phyloP scores from a whole-genome alignment of 2,888 invertebrate species.

The Sarcophaga carnaria region DNA sequence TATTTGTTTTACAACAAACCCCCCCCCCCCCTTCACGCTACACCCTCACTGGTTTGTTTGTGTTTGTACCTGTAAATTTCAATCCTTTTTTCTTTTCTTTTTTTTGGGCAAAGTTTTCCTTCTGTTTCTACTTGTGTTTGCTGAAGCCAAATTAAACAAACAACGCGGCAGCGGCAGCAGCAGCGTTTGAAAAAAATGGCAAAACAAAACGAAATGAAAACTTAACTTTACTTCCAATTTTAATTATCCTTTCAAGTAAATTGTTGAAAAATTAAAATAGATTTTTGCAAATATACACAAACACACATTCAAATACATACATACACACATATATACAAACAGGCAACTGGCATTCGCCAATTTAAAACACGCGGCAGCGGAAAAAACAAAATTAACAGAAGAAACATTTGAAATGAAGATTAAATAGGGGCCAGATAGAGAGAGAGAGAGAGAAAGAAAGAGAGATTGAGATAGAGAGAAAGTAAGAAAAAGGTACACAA shows the following conservation, averaged over 20 bases:
- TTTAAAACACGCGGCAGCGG: neutral
- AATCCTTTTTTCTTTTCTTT: no score
- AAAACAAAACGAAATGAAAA: conserved; percentile 17
- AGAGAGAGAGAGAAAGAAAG: no score
- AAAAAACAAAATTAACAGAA: neutral
- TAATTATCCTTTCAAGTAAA: conserved; percentile 64
- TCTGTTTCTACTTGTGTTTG: conserved; percentile 27
- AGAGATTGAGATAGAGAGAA: no score
- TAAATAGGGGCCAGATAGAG: no score
- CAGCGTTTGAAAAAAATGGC: neutral
- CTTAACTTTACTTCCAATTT: conserved; percentile 51
- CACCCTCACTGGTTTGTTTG: no score
- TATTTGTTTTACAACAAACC: neutral
- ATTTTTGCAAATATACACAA: neutral
- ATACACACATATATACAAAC: neutral
- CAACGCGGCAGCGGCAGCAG: neutral
- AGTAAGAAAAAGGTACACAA: no score
- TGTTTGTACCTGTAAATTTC: neutral
- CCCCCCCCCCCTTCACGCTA: rapidly evolving
- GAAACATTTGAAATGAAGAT: no score
- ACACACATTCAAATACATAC: neutral
- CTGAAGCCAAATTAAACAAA: conserved; percentile 55
- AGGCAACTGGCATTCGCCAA: neutral
- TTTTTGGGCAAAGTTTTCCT: neutral
- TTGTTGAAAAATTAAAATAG: conserved; percentile 49